Evolutionary conservation across 2,888 invertebrate species (phyloP), one percentile per base, ranked within the genome.

Genomic region (Eurois occulta): DNA sequence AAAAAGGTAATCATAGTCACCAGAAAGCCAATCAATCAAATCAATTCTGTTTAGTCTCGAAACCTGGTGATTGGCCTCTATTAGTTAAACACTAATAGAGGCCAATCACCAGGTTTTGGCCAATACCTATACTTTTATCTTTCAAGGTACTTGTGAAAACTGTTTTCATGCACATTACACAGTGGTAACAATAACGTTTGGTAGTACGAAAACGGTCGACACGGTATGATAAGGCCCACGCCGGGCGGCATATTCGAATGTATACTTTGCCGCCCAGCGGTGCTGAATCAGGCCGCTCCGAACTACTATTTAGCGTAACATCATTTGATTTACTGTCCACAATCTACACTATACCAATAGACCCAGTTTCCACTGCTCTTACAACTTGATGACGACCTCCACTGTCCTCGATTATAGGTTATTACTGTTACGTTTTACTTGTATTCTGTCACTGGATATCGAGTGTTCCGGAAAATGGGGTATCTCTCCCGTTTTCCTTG

Each of bases 341-440:
- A 71, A n/a, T 21, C 13, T 75, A 10, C 41, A 84, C 71, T 80
- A 43, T 21, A 18, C 21, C 64, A 76, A 32, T 64, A 60, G 71
- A 62, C 77, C 82, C 65, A 79, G 83, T 86, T 81, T 64, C 67
- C 65, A 55, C 32, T 75, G 77, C 83, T 86, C 84, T 82, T 81
- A 87, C 84, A 84, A 84, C 78, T 83, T 86, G 90, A 88, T 88
- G 87, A 88, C 82, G 85, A 87, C 81, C 87, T 88, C 81, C 78
- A 73, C 83, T 84, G 81, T 81, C 84, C 87, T 64, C 83, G 78
- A 88, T 88, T 89, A 86, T 84, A 83, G 83, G 78, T 84, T 83
- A 80, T 90, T 84, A 76, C 85, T 84, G 78, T 84, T 84, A 86
- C 86, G 72, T 87, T 87, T 88, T 84, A 79, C 72, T 86, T 86